A percentile compares a stretch with the other conserved stretches of the same genome.
Conservation (phyloP, 2,888 invertebrate genomes). For the Graphium colonna region DNA sequence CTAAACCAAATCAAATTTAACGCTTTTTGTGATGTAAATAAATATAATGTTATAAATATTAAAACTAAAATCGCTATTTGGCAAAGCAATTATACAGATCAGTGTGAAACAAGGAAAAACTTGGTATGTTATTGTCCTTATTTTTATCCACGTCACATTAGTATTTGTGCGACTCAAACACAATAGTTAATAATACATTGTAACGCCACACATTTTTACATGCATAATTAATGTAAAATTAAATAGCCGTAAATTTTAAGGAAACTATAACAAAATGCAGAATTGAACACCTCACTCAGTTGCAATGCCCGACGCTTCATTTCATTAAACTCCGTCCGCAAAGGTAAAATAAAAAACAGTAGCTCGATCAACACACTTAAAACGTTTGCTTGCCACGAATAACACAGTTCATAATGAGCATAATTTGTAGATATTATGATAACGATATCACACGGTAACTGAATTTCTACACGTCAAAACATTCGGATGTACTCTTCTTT, state of each 20-base stretch:
- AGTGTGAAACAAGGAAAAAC: neutral
- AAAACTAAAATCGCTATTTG: neutral
- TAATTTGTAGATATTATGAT: slow-evolving; percentile 69
- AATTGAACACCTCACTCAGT: slow-evolving; percentile 48
- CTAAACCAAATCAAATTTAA: neutral
- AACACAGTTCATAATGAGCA: slow-evolving; percentile 57
- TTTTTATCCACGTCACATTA: neutral
- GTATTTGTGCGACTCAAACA: neutral
- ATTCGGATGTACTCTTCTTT: neutral
- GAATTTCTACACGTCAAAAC: slow-evolving; percentile 35
- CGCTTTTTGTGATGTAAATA: neutral
- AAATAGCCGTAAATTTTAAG: slow-evolving; percentile 2
- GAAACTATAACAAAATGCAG: slow-evolving; percentile 8
- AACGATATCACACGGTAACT: slow-evolving; percentile 66
- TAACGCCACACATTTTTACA: slow-evolving; percentile 13
- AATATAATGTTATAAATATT: neutral
- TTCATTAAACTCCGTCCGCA: slow-evolving; percentile 13
- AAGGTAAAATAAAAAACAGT: slow-evolving; percentile 12
- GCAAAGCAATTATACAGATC: neutral
- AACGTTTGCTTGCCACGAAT: slow-evolving; percentile 55
- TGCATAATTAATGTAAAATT: slow-evolving; percentile 4
- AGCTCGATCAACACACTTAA: slow-evolving; percentile 38
- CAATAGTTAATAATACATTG: slow-evolving; percentile 3
- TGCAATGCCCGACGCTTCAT: slow-evolving; percentile 60
- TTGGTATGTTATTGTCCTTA: neutral